Conservation (phyloP, 2,797 vertebrate genomes). For the Crax fasciolata region DNA sequence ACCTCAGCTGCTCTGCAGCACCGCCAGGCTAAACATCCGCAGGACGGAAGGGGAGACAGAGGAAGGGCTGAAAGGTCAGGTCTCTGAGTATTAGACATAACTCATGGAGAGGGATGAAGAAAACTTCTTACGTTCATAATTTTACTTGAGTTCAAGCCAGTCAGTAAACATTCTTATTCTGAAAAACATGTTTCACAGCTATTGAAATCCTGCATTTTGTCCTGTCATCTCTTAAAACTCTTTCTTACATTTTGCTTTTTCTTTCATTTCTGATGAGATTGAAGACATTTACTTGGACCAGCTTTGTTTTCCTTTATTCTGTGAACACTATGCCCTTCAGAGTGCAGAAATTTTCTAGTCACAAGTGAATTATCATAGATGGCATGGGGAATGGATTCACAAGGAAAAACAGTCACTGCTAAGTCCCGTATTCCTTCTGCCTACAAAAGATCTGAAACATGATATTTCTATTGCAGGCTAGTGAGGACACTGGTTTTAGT, state of each 20-base stretch:
- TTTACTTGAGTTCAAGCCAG: conserved; percentile 29
- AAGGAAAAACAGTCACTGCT: conserved; percentile 34
- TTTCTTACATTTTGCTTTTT: not conserved
- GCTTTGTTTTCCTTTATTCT: conserved; percentile 12
- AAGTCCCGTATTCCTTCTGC: conserved; percentile 33
- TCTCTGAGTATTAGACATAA: not conserved
- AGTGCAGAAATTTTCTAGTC: conserved; percentile 14
- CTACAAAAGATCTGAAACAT: conserved; percentile 51
- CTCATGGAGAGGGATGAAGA: not conserved
- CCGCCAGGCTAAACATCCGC: not conserved
- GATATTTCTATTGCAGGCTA: conserved; percentile 51
- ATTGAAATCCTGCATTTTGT: conserved; percentile 16
- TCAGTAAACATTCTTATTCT: conserved; percentile 38
- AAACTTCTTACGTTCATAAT: not conserved
- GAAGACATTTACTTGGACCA: not conserved
- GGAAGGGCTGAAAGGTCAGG: not conserved
- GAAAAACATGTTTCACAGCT: not conserved
- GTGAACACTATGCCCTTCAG: not conserved
- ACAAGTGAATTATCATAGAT: conserved; percentile 21
- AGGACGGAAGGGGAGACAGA: not conserved
- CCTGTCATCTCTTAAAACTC: not conserved
- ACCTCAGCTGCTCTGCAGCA: not conserved
- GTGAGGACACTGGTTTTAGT: conserved; percentile 8
- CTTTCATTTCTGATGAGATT: not conserved
- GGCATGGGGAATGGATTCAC: not conserved